Percentiles rank a stretch among this genome's conserved stretches.
These are phyloP conservation scores for Astropecten irregularis DNA, from an alignment of 53 echinoderm and acorn worm genomes.

Conservation along the genomic window DNA sequence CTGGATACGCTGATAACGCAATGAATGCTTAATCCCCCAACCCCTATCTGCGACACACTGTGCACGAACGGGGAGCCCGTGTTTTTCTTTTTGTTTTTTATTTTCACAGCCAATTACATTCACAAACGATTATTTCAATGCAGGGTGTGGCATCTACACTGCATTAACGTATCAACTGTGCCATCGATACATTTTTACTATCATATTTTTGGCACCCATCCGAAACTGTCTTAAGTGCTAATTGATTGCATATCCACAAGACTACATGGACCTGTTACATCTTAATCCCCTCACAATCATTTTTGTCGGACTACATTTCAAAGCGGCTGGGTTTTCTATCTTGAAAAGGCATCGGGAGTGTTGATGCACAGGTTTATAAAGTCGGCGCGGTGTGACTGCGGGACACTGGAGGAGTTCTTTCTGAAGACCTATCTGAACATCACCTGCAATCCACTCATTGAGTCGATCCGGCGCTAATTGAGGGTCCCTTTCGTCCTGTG, in stretches of 20 bases:
- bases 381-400: not conserved
- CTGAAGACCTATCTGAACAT: not conserved
- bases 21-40: no score
- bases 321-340: not conserved
- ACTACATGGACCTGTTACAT: not conserved
- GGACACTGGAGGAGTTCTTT: no score
- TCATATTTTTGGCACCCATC: conserved; percentile 7
- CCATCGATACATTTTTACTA: not conserved
- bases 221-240: conserved; percentile 3
- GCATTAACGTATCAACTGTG: not conserved
- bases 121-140: no score
- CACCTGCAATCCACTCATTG: conserved; percentile 14
- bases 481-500: not conserved
- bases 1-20: no score
- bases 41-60: no score
- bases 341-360: conserved; percentile 5
- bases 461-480: conserved; percentile 29
- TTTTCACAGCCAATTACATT: no score
- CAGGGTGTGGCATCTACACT: no score
- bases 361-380: conserved; percentile 39
- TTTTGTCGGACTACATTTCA: not conserved
- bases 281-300: not conserved
- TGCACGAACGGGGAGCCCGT: no score
- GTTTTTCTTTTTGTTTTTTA: no score
- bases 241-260: conserved; percentile 18